Conservation (phyloP, 2,888 invertebrate genomes). For the Trachelus troglodyta region DNA sequence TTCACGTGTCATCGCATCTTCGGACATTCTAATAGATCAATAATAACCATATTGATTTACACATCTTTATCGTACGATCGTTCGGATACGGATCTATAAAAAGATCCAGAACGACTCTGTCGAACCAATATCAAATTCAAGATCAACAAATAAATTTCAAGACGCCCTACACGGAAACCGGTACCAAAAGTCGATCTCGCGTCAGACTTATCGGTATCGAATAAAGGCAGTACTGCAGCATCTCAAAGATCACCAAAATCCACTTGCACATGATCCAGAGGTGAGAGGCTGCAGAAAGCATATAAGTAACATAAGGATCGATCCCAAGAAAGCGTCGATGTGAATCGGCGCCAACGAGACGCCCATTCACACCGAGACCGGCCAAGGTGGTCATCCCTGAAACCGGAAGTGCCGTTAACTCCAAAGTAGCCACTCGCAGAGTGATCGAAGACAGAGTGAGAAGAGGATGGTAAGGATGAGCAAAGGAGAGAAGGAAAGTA, state of each 20-base stretch:
- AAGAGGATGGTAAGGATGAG: not conserved
- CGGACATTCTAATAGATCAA: not conserved
- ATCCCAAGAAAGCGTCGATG: not conserved
- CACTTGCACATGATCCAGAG: not conserved
- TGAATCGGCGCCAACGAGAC: not conserved
- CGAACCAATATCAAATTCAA: not conserved
- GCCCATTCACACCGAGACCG: not conserved
- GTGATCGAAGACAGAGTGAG: not conserved
- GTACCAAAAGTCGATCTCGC: not conserved
- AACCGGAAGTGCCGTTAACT: not conserved
- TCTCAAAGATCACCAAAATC: not conserved
- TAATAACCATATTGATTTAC: not conserved
- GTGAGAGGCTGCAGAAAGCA: not conserved
- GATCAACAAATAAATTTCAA: not conserved
- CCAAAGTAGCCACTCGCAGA: not conserved
- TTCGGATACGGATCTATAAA: not conserved
- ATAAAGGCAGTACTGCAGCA: not conserved
- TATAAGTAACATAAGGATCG: not conserved
- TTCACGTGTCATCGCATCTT: not conserved
- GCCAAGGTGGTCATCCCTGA: not conserved
- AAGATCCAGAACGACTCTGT: not conserved
- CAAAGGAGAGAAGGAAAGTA: not conserved
- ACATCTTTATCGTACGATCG: not conserved
- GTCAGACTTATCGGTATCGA: not conserved
- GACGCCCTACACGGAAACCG: not conserved